phyloP scores from a whole-genome alignment of 2,113 vertebrate species.

The Pagrus major region DNA sequence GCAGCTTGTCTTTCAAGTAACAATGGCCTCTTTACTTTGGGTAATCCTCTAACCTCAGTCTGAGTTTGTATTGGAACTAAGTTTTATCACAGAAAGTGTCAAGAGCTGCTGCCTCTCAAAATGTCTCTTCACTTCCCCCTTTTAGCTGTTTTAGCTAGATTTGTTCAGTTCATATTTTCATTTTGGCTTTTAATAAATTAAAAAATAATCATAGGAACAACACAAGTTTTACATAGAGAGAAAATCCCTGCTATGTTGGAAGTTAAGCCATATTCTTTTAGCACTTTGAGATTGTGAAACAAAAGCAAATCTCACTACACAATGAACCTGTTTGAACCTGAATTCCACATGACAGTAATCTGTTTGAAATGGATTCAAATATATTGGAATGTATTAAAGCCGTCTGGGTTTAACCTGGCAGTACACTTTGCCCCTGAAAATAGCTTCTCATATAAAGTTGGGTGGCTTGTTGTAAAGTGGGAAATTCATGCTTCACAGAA shows the following conservation, averaged over 20 bases:
- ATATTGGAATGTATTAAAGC: slow-evolving; percentile 3
- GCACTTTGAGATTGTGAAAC: neutral
- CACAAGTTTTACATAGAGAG: neutral
- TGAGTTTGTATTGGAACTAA: neutral
- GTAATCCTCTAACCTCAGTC: neutral
- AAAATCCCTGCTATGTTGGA: neutral
- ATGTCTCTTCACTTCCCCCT: neutral
- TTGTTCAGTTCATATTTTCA: neutral
- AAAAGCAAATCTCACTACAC: neutral
- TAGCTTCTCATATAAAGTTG: neutral
- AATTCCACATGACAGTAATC: neutral
- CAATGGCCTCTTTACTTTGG: neutral
- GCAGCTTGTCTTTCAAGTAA: neutral
- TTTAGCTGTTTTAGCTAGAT: neutral
- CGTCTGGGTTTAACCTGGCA: neutral
- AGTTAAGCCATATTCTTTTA: no score
- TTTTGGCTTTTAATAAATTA: neutral
- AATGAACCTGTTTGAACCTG: neutral
- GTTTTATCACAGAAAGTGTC: neutral
- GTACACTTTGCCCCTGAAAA: neutral
- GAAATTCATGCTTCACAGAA: no score
- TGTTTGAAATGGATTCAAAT: neutral
- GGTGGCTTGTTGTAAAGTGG: neutral
- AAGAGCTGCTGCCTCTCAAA: neutral
- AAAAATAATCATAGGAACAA: neutral